phyloP scores from a whole-genome alignment of 2,113 vertebrate genomes.

The Athene cunicularia region DNA sequence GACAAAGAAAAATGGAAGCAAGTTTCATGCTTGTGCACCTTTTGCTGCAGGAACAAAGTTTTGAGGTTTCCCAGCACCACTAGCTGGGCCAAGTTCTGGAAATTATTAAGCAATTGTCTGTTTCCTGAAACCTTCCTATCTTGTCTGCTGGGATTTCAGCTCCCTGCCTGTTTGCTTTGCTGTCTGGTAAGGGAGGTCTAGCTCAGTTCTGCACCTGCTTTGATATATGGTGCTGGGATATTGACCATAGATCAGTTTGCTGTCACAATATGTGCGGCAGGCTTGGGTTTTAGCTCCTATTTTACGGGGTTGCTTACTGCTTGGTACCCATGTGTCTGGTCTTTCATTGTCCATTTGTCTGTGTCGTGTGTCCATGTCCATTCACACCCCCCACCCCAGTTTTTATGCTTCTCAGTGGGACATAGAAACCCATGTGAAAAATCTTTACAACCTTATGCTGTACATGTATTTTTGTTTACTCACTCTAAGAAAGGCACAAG shows the following conservation, averaged over 20 bases:
- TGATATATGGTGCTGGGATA: neutral
- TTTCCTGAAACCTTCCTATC: neutral
- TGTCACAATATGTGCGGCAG: accelerated
- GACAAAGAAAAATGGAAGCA: neutral
- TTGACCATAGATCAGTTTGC: neutral
- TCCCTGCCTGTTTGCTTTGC: neutral
- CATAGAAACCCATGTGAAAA: neutral
- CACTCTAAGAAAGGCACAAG: neutral
- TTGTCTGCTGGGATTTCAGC: neutral
- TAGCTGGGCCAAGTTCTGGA: neutral
- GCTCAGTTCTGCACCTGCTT: neutral
- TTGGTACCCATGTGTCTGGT: neutral
- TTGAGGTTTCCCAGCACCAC: neutral
- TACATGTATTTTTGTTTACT: neutral
- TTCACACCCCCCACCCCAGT: accelerated
- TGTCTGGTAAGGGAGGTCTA: neutral
- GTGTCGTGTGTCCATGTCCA: too few species aligned
- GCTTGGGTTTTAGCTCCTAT: neutral
- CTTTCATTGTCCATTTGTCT: too few species aligned
- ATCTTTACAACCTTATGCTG: neutral
- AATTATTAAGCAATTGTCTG: neutral
- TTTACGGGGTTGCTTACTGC: neutral
- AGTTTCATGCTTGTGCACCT: neutral
- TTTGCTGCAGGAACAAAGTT: neutral
- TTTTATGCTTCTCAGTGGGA: neutral